These are phyloP conservation scores for roundworm (Caenorhabditis elegans) DNA, from an alignment of 1,140 invertebrate species.

Conservation along the genomic window DNA sequence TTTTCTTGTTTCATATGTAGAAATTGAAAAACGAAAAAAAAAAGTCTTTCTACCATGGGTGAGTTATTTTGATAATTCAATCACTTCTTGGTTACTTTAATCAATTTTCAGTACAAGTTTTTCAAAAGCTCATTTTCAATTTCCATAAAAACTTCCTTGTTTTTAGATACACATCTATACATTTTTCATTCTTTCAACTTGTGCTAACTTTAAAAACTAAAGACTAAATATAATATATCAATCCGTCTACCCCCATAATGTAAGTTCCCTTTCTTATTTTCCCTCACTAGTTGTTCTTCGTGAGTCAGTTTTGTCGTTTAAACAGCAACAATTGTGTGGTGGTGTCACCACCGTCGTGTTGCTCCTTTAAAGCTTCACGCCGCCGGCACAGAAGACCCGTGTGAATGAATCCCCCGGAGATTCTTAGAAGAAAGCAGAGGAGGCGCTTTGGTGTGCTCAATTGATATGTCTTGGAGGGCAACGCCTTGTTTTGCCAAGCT, in stretches of 20 bases:
- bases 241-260: not conserved
- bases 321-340: not conserved
- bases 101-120: too few relatives aligned
- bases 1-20: too few relatives aligned
- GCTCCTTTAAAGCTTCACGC: not conserved
- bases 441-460: constrained; percentile 3
- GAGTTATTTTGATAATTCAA: too few relatives aligned
- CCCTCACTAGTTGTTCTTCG: not conserved
- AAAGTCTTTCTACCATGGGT: too few relatives aligned
- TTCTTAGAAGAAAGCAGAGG: not conserved
- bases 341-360: constrained; percentile 1
- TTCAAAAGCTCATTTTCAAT: too few relatives aligned
- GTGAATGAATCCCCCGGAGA: constrained; percentile 30
- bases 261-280: not conserved
- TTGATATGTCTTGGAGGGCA: constrained; percentile 32
- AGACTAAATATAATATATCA: constrained; percentile 16
- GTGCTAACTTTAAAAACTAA: not conserved
- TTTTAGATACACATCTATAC: too few relatives aligned
- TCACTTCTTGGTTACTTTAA: too few relatives aligned
- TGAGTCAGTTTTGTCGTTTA: not conserved
- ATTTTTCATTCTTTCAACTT: not conserved
- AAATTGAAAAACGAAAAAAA: too few relatives aligned
- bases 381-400: not conserved
- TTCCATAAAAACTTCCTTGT: too few relatives aligned
- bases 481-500: not conserved